These are phyloP conservation scores for Tokudaia muenninki DNA, from an alignment of 2,797 vertebrate species.

Conservation along the genomic window DNA sequence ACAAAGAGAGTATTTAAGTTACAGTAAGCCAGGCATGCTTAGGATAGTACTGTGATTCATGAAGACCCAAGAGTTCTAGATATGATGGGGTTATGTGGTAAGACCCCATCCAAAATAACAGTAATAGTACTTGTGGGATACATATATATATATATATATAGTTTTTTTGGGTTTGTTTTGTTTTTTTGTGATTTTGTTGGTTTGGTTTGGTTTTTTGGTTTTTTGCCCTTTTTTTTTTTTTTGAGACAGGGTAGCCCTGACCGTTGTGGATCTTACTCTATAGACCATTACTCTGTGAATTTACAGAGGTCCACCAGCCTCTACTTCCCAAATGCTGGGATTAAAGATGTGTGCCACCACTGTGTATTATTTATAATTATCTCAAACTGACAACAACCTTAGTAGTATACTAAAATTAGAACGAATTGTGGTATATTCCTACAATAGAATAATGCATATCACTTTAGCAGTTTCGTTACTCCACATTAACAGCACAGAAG, in stretches of 20 bases:
- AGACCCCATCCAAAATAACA: neutral
- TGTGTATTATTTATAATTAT: neutral
- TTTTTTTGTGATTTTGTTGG: too few species aligned
- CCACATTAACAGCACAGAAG: neutral
- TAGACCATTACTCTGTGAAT: too few species aligned
- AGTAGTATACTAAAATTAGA: neutral
- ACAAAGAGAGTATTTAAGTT: neutral
- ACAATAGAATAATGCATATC: neutral
- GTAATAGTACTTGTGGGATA: neutral
- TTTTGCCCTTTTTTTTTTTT: neutral
- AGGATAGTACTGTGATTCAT: neutral
- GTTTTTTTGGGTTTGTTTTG: too few species aligned
- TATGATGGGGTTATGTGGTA: neutral
- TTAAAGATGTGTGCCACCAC: neutral
- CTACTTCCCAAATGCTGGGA: neutral
- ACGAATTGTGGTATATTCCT: neutral
- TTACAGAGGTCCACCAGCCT: neutral
- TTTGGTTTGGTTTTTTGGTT: neutral
- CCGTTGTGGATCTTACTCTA: too few species aligned
- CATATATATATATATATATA: too few species aligned
- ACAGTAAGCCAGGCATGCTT: neutral
- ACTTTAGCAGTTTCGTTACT: neutral
- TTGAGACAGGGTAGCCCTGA: neutral
- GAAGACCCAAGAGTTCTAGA: neutral
- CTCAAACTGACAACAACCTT: neutral